Evolutionary conservation across 2,113 vertebrate genomes (phyloP), one percentile per base, ranked within the genome.

Genomic region (Corythornis vintsioides): DNA sequence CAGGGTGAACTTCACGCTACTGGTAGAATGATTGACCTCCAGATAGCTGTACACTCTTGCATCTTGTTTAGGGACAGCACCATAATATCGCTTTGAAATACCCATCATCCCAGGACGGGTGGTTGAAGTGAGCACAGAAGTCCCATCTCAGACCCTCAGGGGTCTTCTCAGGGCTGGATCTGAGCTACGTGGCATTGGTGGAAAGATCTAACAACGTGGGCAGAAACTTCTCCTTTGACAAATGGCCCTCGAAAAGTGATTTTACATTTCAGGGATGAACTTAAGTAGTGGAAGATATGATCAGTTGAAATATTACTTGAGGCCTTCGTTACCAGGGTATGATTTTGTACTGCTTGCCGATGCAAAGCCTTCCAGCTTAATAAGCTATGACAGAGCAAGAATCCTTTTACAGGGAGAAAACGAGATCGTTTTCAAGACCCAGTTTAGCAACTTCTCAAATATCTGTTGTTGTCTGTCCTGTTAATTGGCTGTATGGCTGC

Each of bases 381-480:
- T 61, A 7, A 63, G 79, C 1, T 18, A 45, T 86, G 94, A 95
- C 93, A 94, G 93, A 72, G n/a, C 5, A 7, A 88, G 95, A 86
- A 86, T 96, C 76, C 94, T 85, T 95, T 96, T 93, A 96, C 96
- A 93, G 80, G 70, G 84, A 43, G 67, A 80, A 61, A 88, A 63
- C 69, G 18, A 78, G 88, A 69, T 83, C 35, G 0, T 74, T 96
- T 96, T 91, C 94, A 71, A 67, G 92, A 77, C 69, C 14, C 6
- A 91, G 65, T 96, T 96, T 95, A 96, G 91, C 89, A 92, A 93
- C 94, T 94, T 93, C 95, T 96, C 92, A 71, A 95, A 96, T 96
- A 82, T 96, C 94, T 43, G 56, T 50, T 61, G 91, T 91, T 96
- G 91, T 92, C 94, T 94, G 91, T 95, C 69, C 89, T 3, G 69